Percentiles rank a stretch among this genome's conserved stretches.
These are phyloP conservation scores for Lacanobia wlatinum DNA, from an alignment of 2,888 invertebrate genomes.

Conservation along the genomic window DNA sequence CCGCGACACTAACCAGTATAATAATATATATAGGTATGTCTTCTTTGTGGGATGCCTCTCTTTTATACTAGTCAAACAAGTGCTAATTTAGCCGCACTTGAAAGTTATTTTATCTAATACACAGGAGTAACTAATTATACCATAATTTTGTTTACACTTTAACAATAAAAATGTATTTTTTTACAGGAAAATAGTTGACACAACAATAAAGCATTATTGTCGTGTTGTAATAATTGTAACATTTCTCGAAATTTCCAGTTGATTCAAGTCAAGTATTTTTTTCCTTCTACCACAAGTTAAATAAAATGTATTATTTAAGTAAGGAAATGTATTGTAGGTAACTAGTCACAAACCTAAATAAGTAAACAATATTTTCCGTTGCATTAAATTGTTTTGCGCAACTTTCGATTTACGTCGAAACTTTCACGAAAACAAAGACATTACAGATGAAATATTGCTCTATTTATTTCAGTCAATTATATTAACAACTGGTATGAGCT, in stretches of 20 bases:
- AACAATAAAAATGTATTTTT: too few species aligned
- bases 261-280: not conserved
- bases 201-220: not conserved
- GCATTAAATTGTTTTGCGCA: constrained; percentile 19
- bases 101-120: too few species aligned
- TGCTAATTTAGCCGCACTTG: too few species aligned
- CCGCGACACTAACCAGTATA: not conserved
- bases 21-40: not conserved
- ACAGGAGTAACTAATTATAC: too few species aligned
- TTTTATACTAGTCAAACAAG: not conserved
- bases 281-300: not conserved
- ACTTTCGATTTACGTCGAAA: constrained; percentile 28
- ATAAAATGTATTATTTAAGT: not conserved
- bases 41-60: not conserved
- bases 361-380: constrained; percentile 23
- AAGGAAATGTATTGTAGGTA: not conserved
- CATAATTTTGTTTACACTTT: too few species aligned
- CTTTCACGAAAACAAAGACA: constrained; percentile 46
- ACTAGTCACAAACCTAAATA: constrained; percentile 4
- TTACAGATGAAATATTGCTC: constrained; percentile 39
- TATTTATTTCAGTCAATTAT: constrained; percentile 22
- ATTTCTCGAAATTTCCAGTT: not conserved
- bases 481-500: not conserved
- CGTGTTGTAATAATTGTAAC: not conserved
- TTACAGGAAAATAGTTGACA: not conserved